Percentiles rank a stretch among this genome's conserved stretches.
Conservation (phyloP, 2,113 vertebrate genomes). For the Channa maculata region DNA sequence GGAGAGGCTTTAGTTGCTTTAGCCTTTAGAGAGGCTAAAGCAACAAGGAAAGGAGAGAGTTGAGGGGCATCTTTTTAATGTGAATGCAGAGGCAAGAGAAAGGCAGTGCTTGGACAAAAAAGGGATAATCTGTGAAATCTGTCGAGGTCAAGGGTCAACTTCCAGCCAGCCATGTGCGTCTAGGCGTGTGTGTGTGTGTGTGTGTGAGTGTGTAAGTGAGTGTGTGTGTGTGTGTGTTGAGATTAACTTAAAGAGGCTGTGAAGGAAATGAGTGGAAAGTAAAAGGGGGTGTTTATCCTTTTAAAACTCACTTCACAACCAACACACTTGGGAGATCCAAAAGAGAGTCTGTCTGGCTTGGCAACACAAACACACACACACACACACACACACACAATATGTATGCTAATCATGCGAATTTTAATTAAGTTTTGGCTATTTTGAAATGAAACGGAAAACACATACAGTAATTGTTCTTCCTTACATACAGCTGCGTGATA, state of each 20-base stretch:
- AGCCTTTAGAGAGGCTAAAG: conserved; percentile 72
- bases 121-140: conserved; percentile 96
- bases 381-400: conserved; percentile 37
- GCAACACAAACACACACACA: conserved; percentile 33
- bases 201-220: conserved; percentile 41
- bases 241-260: conserved; percentile 84
- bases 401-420: conserved; percentile 67
- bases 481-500: conserved; percentile 53
- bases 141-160: conserved; percentile 91
- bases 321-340: conserved; percentile 60
- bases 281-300: conserved; percentile 77
- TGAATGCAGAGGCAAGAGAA: conserved; percentile 85
- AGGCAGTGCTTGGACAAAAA: conserved; percentile 83
- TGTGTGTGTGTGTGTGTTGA: conserved; percentile 71
- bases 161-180: conserved; percentile 88
- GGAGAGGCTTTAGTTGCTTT: conserved; percentile 86
- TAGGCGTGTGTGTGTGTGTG: conserved; percentile 53
- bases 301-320: conserved; percentile 75
- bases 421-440: conserved; percentile 62
- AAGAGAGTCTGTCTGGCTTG: conserved; percentile 31
- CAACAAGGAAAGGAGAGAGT: conserved; percentile 66
- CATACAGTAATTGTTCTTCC: conserved; percentile 66
- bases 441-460: conserved; percentile 62
- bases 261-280: conserved; percentile 88
- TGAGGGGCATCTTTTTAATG: conserved; percentile 81